Evolutionary conservation across 2,113 vertebrate species (phyloP), one percentile per base, ranked within the genome.

Genomic region (Xyliphius kryptos): DNA sequence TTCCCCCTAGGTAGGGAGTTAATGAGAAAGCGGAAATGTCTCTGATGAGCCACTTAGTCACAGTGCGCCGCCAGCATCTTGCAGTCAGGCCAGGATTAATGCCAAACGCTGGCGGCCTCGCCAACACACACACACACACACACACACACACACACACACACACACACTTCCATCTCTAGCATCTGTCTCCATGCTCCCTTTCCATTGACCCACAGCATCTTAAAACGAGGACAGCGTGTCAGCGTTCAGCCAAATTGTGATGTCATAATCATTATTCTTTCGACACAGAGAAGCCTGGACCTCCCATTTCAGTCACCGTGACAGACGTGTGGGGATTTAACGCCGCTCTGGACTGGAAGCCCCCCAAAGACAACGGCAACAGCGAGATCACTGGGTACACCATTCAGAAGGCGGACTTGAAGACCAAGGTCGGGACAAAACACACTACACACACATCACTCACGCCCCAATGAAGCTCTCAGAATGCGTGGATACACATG

Each of bases 271-370:
- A 6, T 32, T 32, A 32, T n/a, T n/a, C 13, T 47, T n/a, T n/a
- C n/a, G n/a, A n/a, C 68, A 5, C 76, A 95, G 92, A 95, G 15
- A 91, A 89, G 67, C 91, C 93, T 0, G 89, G 90, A 1, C 89
- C 91, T 0, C 79, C 92, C 0, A 37, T 83, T 9, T 69, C 63
- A 0, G 88, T 94, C 46, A 70, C 17, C 2, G 88, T 95, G 64
- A 86, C 86, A 49, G 93, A 94, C 6, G 87, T 95, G 16, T 95
- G 93, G 93, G 91, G 91, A n/a, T 90, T 88, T 53, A 95, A 94
- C 1, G 91, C 89, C 0, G 79, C 90, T 5, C 69, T 95, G 61
- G 88, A 93, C 64, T 95, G 93, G 93, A 83, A 89, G 72, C 88
- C 85, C 1, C 93, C 93, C 14, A 91, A 81, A 61, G 90, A 95